These are phyloP conservation scores for Nasonia longicornis DNA, from an alignment of 1,140 invertebrate species.

Conservation along the genomic window DNA sequence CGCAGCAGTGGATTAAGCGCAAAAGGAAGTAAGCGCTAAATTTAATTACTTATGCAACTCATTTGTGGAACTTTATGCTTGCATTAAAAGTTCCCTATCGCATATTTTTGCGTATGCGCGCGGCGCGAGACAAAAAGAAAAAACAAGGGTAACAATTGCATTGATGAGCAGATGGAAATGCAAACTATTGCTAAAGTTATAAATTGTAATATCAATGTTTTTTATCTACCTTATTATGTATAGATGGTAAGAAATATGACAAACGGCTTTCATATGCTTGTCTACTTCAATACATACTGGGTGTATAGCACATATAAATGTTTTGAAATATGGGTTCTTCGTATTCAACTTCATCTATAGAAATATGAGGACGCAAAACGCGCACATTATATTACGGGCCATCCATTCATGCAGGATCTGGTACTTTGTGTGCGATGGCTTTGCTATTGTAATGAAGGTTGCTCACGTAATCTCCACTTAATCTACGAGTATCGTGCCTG, in stretches of 20 bases:
- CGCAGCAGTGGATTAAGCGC: background rate
- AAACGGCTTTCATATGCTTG: too few relatives aligned
- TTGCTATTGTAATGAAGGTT: slow-evolving; percentile 37
- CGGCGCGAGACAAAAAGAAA: background rate
- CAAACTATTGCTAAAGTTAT: too few relatives aligned
- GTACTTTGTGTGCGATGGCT: slow-evolving; percentile 7
- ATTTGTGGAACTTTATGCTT: background rate
- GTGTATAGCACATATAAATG: background rate
- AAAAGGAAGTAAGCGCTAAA: slow-evolving; percentile 14
- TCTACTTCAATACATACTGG: too few relatives aligned
- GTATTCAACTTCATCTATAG: background rate
- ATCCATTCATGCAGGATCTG: slow-evolving; percentile 16
- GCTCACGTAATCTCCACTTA: slow-evolving; percentile 51
- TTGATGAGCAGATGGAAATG: background rate
- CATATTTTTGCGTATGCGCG: background rate
- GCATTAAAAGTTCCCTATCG: background rate
- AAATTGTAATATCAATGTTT: too few relatives aligned
- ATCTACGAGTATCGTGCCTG: slow-evolving; percentile 48
- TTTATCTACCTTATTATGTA: too few relatives aligned
- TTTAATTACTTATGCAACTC: slow-evolving; percentile 12
- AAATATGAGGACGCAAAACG: background rate
- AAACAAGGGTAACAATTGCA: background rate
- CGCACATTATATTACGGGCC: background rate
- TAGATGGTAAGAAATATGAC: too few relatives aligned
- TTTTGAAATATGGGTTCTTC: background rate